These are phyloP conservation scores for Hypercompe scribonia DNA, from an alignment of 2,888 invertebrate species.

Conservation along the genomic window DNA sequence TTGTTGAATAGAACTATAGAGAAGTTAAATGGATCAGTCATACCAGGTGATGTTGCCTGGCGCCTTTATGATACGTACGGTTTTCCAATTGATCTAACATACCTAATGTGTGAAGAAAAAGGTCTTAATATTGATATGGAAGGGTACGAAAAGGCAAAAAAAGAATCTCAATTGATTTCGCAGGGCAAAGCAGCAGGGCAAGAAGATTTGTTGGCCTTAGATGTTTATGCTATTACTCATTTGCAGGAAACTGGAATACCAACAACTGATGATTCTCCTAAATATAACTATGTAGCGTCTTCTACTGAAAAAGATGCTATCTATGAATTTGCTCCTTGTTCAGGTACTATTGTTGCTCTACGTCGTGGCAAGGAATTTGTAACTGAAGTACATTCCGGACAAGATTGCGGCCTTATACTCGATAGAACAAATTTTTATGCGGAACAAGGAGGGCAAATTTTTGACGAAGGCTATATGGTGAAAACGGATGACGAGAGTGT, in stretches of 20 bases:
- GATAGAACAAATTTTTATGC: conserved; percentile 98
- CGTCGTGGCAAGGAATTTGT: conserved; percentile 94
- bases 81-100: conserved; percentile 98
- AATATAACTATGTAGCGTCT: conserved; percentile 94
- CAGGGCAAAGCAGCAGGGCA: conserved; percentile 94
- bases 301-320: conserved; percentile 89
- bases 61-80: conserved; percentile 99
- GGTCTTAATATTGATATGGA: conserved; percentile 94
- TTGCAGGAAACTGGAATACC: conserved; percentile 92
- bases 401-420: conserved; percentile 96
- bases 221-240: conserved; percentile 97
- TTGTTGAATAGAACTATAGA: conserved; percentile 96
- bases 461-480: conserved; percentile 96
- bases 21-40: conserved; percentile 90
- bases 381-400: conserved; percentile 91
- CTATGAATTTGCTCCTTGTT: conserved; percentile 91
- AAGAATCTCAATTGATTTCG: conserved; percentile 94
- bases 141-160: conserved; percentile 96
- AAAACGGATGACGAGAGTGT: conserved; percentile 94
- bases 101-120: conserved; percentile 99
- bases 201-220: conserved; percentile 94
- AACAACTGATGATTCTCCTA: conserved; percentile 95
- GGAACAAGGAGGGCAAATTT: conserved; percentile 99
- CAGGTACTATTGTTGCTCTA: conserved; percentile 93
- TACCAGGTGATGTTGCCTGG: conserved; percentile 99